phyloP scores from a whole-genome alignment of 2,113 vertebrate species.

The Gallinago undulata region DNA sequence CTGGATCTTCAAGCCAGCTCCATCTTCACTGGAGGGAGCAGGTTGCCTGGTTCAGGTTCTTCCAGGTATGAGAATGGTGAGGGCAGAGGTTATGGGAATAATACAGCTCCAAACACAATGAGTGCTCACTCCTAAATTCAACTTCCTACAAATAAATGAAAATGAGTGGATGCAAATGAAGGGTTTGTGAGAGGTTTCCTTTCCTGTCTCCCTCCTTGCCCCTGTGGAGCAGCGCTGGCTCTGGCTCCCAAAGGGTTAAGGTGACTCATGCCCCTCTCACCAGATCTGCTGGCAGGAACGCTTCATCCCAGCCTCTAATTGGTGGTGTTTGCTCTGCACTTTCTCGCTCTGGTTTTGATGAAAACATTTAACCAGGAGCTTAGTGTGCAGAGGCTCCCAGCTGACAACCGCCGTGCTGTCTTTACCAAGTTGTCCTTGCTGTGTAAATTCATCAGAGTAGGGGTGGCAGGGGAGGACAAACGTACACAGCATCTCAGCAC shows the following conservation, averaged over 20 bases:
- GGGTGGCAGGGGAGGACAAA: not conserved
- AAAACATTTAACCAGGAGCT: conserved; percentile 66
- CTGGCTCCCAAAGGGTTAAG: conserved; percentile 46
- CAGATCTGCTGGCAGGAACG: conserved; percentile 46
- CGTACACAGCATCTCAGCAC: not conserved
- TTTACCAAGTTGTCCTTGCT: conserved; percentile 15
- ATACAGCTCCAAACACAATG: accelerated
- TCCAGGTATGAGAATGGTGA: not conserved
- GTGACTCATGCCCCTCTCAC: conserved; percentile 59
- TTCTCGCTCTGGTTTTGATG: conserved; percentile 67
- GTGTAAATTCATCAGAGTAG: conserved; percentile 10
- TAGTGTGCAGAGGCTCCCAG: conserved; percentile 44
- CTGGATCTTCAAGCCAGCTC: not conserved
- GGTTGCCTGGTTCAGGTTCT: not conserved
- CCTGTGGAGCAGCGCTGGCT: not conserved
- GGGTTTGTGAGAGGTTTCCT: not conserved
- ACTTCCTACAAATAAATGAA: not conserved
- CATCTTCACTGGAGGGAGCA: not conserved
- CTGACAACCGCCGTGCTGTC: conserved; percentile 13
- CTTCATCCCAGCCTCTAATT: conserved; percentile 60
- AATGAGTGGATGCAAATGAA: not conserved
- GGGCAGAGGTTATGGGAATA: not conserved
- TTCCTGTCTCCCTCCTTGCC: not conserved
- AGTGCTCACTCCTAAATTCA: not conserved
- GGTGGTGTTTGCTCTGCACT: conserved; percentile 65